Evolutionary conservation across 2,113 vertebrate genomes (phyloP).

Genomic region (Uropsilus gracilis): DNA sequence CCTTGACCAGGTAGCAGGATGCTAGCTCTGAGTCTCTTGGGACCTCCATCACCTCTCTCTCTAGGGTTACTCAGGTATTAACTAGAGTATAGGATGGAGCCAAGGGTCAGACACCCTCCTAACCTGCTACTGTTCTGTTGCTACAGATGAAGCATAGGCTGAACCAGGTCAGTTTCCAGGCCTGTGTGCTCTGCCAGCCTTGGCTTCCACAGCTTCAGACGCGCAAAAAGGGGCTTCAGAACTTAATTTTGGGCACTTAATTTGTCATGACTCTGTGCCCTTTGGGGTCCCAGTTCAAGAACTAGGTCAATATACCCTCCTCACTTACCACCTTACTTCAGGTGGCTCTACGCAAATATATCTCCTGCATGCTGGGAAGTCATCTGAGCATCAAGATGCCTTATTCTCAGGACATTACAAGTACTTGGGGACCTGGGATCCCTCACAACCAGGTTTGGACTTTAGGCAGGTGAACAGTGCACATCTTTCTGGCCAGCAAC

Average conservation of each 20-base stretch:
- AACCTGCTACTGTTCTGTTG: background rate
- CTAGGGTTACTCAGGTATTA: background rate
- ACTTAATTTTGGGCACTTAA: background rate
- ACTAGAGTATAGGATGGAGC: background rate
- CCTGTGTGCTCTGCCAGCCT: too few relatives aligned
- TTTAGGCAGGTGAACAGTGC: rapidly evolving
- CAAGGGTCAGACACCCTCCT: background rate
- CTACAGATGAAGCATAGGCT: rapidly evolving
- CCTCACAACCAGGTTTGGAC: background rate
- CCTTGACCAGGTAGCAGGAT: rapidly evolving
- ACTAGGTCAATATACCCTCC: too few relatives aligned
- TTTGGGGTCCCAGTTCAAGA: background rate
- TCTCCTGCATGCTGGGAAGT: too few relatives aligned
- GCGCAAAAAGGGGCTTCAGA: rapidly evolving
- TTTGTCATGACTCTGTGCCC: background rate
- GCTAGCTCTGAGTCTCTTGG: background rate
- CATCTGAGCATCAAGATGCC: background rate
- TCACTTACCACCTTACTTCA: background rate
- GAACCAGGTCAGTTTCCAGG: background rate
- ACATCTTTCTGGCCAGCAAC: background rate
- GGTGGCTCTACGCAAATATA: rapidly evolving
- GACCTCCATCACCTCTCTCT: background rate
- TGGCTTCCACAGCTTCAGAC: background rate
- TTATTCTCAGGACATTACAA: rapidly evolving
- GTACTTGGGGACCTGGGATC: background rate